Percentiles rank a stretch among this genome's conserved stretches.
Evolutionary conservation across 2,888 invertebrate genomes (phyloP).

Genomic region (Meteorus cinctellus): DNA sequence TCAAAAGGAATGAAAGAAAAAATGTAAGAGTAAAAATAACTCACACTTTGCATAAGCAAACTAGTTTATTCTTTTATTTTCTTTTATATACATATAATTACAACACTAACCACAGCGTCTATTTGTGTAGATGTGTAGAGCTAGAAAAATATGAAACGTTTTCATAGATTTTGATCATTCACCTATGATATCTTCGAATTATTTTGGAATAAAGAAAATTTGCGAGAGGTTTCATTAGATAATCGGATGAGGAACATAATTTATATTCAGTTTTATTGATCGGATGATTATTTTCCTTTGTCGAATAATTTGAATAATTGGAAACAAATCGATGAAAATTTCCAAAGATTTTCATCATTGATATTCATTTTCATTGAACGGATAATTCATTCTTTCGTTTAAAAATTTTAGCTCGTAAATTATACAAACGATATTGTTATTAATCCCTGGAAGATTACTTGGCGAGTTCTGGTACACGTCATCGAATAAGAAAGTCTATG

Average conservation of each 20-base stretch:
- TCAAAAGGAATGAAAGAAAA: not conserved
- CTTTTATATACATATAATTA: not conserved
- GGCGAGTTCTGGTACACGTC: not conserved
- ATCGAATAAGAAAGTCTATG: not conserved
- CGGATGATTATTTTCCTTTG: too few relatives aligned
- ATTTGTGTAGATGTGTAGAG: not conserved
- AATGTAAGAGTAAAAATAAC: not conserved
- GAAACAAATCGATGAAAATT: too few relatives aligned
- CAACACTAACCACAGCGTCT: not conserved
- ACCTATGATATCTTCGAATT: too few relatives aligned
- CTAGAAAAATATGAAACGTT: not conserved
- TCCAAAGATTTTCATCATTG: too few relatives aligned
- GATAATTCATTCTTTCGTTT: too few relatives aligned
- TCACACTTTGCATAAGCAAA: slow-evolving; percentile 14
- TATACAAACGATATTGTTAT: slow-evolving; percentile 11
- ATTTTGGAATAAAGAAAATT: too few relatives aligned
- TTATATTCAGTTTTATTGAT: too few relatives aligned
- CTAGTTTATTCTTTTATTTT: slow-evolving; percentile 4
- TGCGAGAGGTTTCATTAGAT: too few relatives aligned
- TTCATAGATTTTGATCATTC: not conserved
- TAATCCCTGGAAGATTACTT: not conserved
- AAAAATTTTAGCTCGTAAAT: not conserved
- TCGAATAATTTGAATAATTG: too few relatives aligned
- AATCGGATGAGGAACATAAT: too few relatives aligned
- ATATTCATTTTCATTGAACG: too few relatives aligned